Evolutionary conservation across 2,888 invertebrate species (phyloP).

Genomic region (Cataglyphis rosenhaueri): DNA sequence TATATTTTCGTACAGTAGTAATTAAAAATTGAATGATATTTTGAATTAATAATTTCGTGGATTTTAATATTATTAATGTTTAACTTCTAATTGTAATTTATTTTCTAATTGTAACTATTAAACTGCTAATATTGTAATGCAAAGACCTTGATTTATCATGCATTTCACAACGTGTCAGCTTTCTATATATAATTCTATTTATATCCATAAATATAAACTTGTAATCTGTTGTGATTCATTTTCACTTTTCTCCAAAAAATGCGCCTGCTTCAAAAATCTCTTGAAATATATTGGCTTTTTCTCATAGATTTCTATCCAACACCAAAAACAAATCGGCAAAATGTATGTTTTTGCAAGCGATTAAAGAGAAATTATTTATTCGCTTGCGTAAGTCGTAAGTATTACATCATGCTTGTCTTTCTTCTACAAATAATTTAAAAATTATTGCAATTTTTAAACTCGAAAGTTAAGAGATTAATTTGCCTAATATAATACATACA

Average conservation of each 20-base stretch:
- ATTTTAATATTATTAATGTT: too few relatives aligned
- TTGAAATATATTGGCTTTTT: not conserved
- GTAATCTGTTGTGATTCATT: not conserved
- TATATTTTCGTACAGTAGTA: not conserved
- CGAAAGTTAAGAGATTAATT: not conserved
- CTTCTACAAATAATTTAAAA: not conserved
- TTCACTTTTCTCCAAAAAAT: not conserved
- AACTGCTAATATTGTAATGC: not conserved
- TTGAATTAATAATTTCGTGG: not conserved
- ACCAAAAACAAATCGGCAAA: not conserved
- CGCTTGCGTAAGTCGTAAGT: not conserved
- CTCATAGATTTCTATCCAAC: not conserved
- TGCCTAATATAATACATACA: not conserved
- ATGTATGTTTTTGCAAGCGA: not conserved
- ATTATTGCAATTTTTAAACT: not conserved
- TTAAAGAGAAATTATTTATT: conserved; percentile 20
- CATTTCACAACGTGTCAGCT: not conserved
- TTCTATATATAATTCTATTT: not conserved
- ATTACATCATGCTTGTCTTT: not conserved
- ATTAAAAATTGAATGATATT: not conserved
- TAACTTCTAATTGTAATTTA: too few relatives aligned
- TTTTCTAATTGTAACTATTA: not conserved
- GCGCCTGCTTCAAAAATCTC: conserved; percentile 11
- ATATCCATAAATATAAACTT: not conserved
- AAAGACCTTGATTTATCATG: not conserved